Base-by-base conservation (phyloP, 2,113 vertebrate species). In the Mustela nigripes region DNA sequence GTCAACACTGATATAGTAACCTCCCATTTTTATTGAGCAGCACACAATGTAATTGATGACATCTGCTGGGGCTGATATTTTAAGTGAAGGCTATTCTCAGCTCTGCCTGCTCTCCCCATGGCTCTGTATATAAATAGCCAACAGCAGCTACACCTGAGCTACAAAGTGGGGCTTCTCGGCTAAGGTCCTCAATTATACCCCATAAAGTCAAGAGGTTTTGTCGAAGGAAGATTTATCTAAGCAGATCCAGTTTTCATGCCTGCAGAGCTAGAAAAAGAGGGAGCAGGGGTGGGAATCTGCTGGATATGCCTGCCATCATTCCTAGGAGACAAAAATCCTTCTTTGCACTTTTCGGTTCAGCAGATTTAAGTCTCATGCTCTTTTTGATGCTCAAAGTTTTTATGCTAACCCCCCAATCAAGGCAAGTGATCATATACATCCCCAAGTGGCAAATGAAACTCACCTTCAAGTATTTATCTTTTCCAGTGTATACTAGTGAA, bases 11-110 rank as follows among this genome's bases (percentile, higher is more conserved):
- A 92, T 85, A 79, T 14, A 87, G 95, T 76, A 88, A 94, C 91
- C 50, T 62, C 83, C 81, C 83, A 21, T 81, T 81, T 95, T 96
- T 96, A 95, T 69, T 97, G 92, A 97, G 97, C 74, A n/a, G 73
- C 50, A 18, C 79, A 69, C 88, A 58, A 36, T 33, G 56, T 92
- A 94, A 97, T 81, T 89, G 93, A 97, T 94, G 91, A 83, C 93
- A 89, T 95, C 95, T 93, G 91, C 89, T 90, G 48, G 73, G 67
- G 42, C 89, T 93, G 86, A 76, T 83, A 97, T 94, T 97, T 83
- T 92, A 97, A 95, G 91, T 62, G 62, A 93, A 87, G 93, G 78
- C 84, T 96, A 67, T 86, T 94, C 82, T 96, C 78, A 60, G 79
- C 28, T 42, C 33, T 63, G 78, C 78, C 56, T 2, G 15, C 42